These are phyloP conservation scores for Thymelicus acteon DNA, from an alignment of 2,888 invertebrate species.

Conservation along the genomic window DNA sequence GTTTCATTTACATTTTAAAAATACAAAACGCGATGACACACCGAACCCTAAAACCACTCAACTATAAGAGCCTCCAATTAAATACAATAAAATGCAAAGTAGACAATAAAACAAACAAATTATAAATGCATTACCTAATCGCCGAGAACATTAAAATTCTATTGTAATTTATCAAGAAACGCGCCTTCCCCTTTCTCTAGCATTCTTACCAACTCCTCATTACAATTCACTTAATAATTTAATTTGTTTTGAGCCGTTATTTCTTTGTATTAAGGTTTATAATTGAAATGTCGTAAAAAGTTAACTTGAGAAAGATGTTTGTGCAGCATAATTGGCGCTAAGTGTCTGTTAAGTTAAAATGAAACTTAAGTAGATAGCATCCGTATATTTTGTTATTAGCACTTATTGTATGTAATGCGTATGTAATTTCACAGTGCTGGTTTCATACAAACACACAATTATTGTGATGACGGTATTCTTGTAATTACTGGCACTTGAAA, in stretches of 20 bases:
- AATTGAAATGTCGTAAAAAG: constrained; percentile 36
- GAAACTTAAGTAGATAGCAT: constrained; percentile 77
- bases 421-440: constrained; percentile 64
- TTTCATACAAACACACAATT: constrained; percentile 62
- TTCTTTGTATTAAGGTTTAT: constrained; percentile 43
- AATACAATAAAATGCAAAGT: constrained; percentile 76
- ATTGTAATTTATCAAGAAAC: constrained; percentile 77
- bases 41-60: constrained; percentile 46
- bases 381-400: constrained; percentile 69
- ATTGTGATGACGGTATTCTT: constrained; percentile 59
- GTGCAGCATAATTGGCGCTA: constrained; percentile 73
- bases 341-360: constrained; percentile 80
- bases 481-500: constrained; percentile 52
- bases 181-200: constrained; percentile 70
- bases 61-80: constrained; percentile 69
- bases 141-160: constrained; percentile 73
- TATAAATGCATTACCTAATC: constrained; percentile 77
- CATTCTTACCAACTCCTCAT: constrained; percentile 40
- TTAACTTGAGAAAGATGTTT: constrained; percentile 44
- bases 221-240: constrained; percentile 34
- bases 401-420: constrained; percentile 61
- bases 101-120: constrained; percentile 80
- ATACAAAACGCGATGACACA: not conserved
- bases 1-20: not conserved
- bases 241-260: constrained; percentile 42